Percentiles rank a stretch among this genome's conserved stretches.
These are phyloP conservation scores for Oasisia sp. DNA, from an alignment of 2,888 invertebrate genomes.

Conservation along the genomic window DNA sequence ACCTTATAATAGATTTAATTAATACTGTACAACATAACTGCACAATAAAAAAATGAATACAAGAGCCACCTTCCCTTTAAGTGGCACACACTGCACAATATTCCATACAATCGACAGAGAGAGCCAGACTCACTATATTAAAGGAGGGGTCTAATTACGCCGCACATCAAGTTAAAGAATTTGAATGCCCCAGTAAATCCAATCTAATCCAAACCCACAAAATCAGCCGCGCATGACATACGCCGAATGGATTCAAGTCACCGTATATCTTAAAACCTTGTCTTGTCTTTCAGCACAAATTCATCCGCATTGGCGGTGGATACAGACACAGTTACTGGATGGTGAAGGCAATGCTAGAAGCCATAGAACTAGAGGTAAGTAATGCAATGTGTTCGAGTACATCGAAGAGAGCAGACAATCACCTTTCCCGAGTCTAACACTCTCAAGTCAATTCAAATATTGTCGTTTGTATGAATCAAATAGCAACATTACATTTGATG, in stretches of 20 bases:
- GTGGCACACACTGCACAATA: not conserved
- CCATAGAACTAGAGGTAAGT: conserved; percentile 59
- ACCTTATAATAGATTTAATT: too few relatives aligned
- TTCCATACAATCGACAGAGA: not conserved
- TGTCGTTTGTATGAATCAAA: not conserved
- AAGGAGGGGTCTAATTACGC: not conserved
- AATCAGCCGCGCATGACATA: not conserved
- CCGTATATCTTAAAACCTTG: not conserved
- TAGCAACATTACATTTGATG: not conserved
- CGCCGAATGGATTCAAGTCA: not conserved
- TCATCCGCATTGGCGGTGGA: conserved; percentile 64
- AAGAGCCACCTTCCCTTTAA: not conserved
- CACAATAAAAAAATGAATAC: too few relatives aligned
- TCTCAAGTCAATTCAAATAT: not conserved
- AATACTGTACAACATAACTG: too few relatives aligned
- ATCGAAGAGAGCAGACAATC: not conserved
- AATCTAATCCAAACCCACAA: not conserved
- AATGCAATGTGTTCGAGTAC: not conserved
- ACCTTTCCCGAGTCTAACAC: not conserved
- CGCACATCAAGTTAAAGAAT: not conserved
- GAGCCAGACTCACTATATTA: not conserved
- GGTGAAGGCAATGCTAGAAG: conserved; percentile 62
- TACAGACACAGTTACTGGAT: conserved; percentile 65
- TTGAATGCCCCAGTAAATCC: not conserved
- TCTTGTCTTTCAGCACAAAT: conserved; percentile 59